A percentile compares a stretch with the other conserved stretches of the same genome.
Conservation (phyloP, 1,140 invertebrate species). For the Magallana gigas region DNA sequence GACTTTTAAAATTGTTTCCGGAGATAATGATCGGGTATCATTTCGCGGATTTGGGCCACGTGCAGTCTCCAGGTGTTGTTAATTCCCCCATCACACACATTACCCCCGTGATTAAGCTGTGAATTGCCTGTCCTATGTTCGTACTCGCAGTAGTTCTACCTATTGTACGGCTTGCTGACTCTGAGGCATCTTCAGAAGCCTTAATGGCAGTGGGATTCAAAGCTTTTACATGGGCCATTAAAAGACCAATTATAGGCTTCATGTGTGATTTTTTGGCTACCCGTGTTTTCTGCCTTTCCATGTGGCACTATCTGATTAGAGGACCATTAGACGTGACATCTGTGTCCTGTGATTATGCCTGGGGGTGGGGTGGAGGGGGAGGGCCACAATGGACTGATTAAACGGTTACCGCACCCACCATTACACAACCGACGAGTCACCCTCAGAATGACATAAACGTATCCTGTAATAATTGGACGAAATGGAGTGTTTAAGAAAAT, state of each 20-base stretch:
- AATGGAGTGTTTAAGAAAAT: too few relatives aligned
- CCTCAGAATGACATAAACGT: too few relatives aligned
- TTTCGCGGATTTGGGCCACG: not conserved
- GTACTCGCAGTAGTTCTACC: not conserved
- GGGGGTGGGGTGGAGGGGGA: not conserved
- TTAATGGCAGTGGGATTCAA: not conserved
- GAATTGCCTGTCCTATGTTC: not conserved
- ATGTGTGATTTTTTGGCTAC: not conserved
- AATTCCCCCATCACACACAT: conserved; percentile 22
- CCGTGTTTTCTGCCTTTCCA: not conserved
- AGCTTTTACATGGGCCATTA: conserved; percentile 26
- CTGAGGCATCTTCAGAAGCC: conserved; percentile 9
- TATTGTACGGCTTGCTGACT: not conserved
- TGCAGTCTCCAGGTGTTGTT: conserved; percentile 1
- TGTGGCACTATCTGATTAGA: conserved; percentile 14
- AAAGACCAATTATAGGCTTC: conserved; percentile 11
- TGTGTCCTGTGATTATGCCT: not conserved
- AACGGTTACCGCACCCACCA: too few relatives aligned
- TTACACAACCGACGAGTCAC: too few relatives aligned
- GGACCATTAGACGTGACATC: not conserved
- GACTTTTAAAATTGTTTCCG: too few relatives aligned
- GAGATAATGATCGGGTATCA: conserved; percentile 2
- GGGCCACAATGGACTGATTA: not conserved
- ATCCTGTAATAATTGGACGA: too few relatives aligned
- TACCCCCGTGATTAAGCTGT: not conserved